Percentiles rank a stretch among this genome's conserved stretches.
Conservation (phyloP, 2,113 vertebrate species). For the Python bivittatus region DNA sequence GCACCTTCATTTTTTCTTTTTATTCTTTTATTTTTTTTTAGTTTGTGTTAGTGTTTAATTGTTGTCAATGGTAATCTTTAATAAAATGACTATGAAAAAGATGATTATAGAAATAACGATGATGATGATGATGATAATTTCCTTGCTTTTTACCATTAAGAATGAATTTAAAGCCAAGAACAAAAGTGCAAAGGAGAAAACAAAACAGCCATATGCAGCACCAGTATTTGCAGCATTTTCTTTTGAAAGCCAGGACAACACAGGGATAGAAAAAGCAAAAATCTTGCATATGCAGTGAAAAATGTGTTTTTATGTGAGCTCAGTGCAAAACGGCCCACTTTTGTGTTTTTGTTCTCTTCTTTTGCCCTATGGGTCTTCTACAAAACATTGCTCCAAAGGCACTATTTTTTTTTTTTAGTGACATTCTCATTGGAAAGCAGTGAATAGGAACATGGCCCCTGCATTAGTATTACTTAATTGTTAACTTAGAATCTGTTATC, state of each 20-base stretch:
- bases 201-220: background rate
- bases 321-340: background rate
- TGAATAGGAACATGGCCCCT: background rate
- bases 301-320: background rate
- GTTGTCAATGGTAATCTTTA: background rate
- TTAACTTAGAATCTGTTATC: background rate
- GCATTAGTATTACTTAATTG: background rate
- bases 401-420: background rate
- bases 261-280: background rate
- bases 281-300: background rate
- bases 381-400: background rate
- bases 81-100: background rate
- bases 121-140: background rate
- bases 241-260: background rate
- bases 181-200: background rate
- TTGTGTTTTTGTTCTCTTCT: background rate
- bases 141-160: background rate
- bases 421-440: background rate
- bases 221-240: background rate
- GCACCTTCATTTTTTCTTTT: background rate
- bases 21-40: background rate
- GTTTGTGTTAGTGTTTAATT: background rate
- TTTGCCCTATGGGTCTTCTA: background rate
- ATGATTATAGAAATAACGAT: background rate
- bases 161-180: background rate